Percentiles rank a stretch among this genome's conserved stretches.
phyloP scores from a whole-genome alignment of 37 sponge, comb jelly and placozoan genomes.

The Theonella swinhoei region DNA sequence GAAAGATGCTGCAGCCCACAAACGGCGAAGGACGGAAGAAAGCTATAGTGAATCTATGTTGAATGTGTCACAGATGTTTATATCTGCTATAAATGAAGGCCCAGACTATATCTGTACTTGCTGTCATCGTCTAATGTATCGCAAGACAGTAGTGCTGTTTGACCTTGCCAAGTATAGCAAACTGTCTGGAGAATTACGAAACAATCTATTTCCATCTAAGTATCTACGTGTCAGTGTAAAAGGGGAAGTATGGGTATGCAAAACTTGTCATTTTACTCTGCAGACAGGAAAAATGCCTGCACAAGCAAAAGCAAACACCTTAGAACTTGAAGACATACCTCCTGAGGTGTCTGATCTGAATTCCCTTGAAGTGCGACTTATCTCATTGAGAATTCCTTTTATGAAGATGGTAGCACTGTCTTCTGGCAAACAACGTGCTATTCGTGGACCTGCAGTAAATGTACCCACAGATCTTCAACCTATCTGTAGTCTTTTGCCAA shows the following conservation, averaged over 20 bases:
- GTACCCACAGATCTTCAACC: slow-evolving; percentile 6
- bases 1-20: not conserved
- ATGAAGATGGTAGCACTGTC: slow-evolving; percentile 37
- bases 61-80: not conserved
- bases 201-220: not conserved
- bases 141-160: not conserved
- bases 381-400: slow-evolving; percentile 12
- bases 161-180: not conserved
- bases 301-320: not conserved
- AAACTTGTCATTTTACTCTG: too few relatives aligned
- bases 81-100: not conserved
- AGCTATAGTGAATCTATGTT: not conserved
- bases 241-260: too few relatives aligned
- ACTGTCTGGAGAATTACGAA: not conserved
- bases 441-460: slow-evolving; percentile 45
- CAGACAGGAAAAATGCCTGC: not conserved
- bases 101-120: slow-evolving; percentile 18
- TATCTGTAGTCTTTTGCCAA: too few relatives aligned
- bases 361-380: not conserved
- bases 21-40: not conserved
- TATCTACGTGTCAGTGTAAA: not conserved
- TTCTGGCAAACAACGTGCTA: slow-evolving; percentile 20
- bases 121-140: slow-evolving; percentile 29
- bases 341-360: slow-evolving; percentile 11
- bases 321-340: not conserved